Evolutionary conservation across 2,113 vertebrate species (phyloP).

Genomic region (Melozone crissalis): DNA sequence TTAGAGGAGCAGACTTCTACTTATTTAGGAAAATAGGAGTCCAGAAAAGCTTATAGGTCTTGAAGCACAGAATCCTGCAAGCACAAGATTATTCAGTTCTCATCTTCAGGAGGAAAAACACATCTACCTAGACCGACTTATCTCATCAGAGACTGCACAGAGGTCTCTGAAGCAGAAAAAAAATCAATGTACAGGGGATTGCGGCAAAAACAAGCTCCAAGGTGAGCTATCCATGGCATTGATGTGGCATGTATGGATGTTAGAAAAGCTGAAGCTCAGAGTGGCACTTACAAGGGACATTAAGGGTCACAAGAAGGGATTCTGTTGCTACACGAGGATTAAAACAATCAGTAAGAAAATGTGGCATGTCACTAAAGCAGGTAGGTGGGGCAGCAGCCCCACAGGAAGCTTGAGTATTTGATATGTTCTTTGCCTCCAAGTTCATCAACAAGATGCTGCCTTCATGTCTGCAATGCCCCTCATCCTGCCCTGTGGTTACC

Average conservation of each 20-base stretch:
- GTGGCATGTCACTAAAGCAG: neutral
- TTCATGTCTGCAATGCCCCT: neutral
- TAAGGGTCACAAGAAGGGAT: neutral
- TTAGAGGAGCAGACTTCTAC: neutral
- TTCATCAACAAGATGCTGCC: neutral
- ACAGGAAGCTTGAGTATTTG: rapidly evolving
- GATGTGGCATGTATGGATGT: neutral
- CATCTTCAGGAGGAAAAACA: neutral
- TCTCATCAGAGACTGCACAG: neutral
- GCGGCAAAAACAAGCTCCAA: neutral
- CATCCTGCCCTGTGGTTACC: neutral
- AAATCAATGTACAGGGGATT: neutral
- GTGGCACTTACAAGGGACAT: neutral
- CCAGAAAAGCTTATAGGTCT: neutral
- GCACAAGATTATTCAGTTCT: neutral
- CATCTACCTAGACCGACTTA: neutral
- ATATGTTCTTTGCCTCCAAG: neutral
- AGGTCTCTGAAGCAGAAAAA: neutral
- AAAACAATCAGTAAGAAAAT: neutral
- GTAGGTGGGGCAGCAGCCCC: neutral
- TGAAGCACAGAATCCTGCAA: neutral
- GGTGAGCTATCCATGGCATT: neutral
- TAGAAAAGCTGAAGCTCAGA: neutral
- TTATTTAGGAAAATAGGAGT: neutral
- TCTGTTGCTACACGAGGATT: neutral